Evolutionary conservation across 1,140 invertebrate species (phyloP).

Genomic region (Teleopsis dalmanni): DNA sequence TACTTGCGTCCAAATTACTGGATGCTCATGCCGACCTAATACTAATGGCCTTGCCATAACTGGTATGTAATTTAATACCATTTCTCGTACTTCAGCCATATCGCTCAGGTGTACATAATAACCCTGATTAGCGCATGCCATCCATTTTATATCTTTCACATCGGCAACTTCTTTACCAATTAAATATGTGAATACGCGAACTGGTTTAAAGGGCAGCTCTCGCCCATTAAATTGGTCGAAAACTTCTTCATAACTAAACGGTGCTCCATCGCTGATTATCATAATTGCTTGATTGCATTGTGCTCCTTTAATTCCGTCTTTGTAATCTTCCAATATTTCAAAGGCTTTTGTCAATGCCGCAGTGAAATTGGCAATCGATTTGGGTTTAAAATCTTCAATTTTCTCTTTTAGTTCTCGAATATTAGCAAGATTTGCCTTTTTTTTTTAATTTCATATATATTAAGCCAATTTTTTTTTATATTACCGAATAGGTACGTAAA

Average conservation of each 20-base stretch:
- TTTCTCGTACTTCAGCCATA: constrained; percentile 85
- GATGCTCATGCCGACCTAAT: constrained; percentile 67
- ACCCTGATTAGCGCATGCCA: constrained; percentile 92
- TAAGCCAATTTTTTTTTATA: constrained; percentile 4
- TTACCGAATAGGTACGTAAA: background rate
- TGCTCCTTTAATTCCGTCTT: constrained; percentile 53
- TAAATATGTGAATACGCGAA: constrained; percentile 95
- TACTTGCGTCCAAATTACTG: constrained; percentile 84
- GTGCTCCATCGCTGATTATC: constrained; percentile 95
- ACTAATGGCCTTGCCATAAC: constrained; percentile 85
- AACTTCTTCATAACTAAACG: constrained; percentile 85
- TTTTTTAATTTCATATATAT: background rate
- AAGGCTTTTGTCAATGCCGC: constrained; percentile 85
- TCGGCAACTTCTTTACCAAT: constrained; percentile 85
- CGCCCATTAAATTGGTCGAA: constrained; percentile 84
- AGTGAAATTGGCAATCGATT: constrained; percentile 91
- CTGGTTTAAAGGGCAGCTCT: constrained; percentile 61
- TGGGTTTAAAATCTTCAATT: constrained; percentile 69
- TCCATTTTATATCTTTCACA: constrained; percentile 83
- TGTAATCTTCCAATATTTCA: constrained; percentile 64
- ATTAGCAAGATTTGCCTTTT: constrained; percentile 83
- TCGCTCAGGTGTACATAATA: constrained; percentile 92
- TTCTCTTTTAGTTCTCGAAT: constrained; percentile 74
- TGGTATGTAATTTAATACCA: constrained; percentile 85
- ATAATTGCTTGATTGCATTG: constrained; percentile 82